phyloP scores from a whole-genome alignment of 2,888 invertebrate species.

The Ametastegia equiseti region DNA sequence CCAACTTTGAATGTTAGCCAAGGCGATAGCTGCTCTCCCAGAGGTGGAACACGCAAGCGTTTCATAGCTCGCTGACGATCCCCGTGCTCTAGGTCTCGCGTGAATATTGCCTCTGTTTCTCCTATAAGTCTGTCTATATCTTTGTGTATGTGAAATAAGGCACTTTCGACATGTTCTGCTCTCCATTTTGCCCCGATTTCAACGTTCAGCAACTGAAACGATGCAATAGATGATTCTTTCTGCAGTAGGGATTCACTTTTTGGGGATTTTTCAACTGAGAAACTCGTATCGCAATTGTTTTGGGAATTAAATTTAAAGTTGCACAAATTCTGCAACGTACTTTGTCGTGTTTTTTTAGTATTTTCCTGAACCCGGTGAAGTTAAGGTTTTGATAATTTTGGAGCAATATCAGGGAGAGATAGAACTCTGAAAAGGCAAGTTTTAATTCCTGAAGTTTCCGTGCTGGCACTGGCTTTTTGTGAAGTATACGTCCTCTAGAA shows the following conservation, averaged over 20 bases:
- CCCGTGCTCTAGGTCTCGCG: constrained; percentile 85
- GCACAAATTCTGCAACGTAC: constrained; percentile 71
- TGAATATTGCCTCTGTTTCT: constrained; percentile 86
- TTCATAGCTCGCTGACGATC: constrained; percentile 93
- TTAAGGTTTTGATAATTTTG: constrained; percentile 94
- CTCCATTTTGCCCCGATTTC: constrained; percentile 89
- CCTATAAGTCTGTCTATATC: constrained; percentile 90
- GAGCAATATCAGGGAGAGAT: constrained; percentile 88
- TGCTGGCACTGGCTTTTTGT: constrained; percentile 76
- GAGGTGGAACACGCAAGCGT: constrained; percentile 88
- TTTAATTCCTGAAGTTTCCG: constrained; percentile 89
- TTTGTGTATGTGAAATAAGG: constrained; percentile 90
- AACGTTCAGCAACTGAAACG: constrained; percentile 80
- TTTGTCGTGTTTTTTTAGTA: constrained; percentile 94
- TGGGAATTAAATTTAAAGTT: no score
- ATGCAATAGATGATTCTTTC: neutral
- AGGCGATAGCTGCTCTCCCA: constrained; percentile 89
- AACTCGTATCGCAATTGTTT: no score
- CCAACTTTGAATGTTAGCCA: constrained; percentile 93
- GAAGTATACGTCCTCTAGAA: constrained; percentile 64
- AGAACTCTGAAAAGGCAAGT: constrained; percentile 94
- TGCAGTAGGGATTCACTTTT: neutral
- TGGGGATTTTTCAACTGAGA: no score
- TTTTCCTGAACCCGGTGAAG: constrained; percentile 93
- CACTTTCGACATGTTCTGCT: constrained; percentile 87